phyloP scores from a whole-genome alignment of 1,140 invertebrate genomes.

The Parapsyche elsis region DNA sequence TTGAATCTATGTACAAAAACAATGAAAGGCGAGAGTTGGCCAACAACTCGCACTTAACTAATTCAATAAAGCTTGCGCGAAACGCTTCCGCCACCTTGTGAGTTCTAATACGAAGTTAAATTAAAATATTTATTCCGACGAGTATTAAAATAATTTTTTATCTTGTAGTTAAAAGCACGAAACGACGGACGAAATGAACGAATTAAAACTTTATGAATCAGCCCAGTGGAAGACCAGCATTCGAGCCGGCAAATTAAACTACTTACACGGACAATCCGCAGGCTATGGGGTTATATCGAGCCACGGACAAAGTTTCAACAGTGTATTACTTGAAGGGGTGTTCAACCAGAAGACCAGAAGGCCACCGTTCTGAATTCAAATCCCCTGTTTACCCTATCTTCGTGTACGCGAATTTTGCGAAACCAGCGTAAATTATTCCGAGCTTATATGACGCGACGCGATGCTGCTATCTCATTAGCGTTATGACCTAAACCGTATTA shows the following conservation, averaged over 20 bases:
- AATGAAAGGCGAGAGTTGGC: no score
- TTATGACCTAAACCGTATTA: not conserved
- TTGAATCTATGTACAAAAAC: no score
- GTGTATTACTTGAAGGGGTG: not conserved
- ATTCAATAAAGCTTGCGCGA: no score
- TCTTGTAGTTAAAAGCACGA: no score
- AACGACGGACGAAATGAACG: no score
- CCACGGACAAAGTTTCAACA: conserved; percentile 18
- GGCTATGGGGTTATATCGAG: conserved; percentile 4
- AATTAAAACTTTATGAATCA: no score
- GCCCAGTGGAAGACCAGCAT: not conserved
- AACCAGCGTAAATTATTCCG: conserved; percentile 26
- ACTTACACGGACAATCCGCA: not conserved
- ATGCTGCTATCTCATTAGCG: conserved; percentile 23
- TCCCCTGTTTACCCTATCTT: conserved; percentile 31
- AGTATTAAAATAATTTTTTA: no score
- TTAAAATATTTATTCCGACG: no score
- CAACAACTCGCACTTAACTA: no score
- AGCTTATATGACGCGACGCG: conserved; percentile 21
- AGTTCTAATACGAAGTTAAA: no score
- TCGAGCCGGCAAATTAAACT: conserved; percentile 16
- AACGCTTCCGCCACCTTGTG: no score
- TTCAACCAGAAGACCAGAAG: not conserved
- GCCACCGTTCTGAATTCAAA: conserved; percentile 24
- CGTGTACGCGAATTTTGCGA: not conserved